Evolutionary conservation across 2,888 invertebrate species (phyloP), one percentile per base, ranked within the genome.

Genomic region (Cinara cedri): DNA sequence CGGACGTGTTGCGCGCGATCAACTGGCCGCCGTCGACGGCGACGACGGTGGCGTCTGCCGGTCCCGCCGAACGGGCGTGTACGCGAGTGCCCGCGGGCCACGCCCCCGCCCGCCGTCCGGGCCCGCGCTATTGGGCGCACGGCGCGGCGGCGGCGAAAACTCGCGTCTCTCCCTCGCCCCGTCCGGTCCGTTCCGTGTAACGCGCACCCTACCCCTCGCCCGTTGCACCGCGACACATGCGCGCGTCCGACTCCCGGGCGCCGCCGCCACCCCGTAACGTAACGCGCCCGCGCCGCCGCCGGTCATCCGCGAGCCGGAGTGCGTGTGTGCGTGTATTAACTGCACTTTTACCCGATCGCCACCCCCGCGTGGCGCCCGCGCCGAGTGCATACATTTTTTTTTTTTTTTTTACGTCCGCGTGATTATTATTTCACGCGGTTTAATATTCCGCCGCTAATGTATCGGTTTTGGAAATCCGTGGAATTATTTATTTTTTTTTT

Each of bases 1-100:
- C 57, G 57, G 55, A 68, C 76, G 21, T 68, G 76, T 68, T 60
- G 76, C 68, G 76, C 60, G 76, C 68, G 76, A 66, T 57, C 66
- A 21, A 78, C 76, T 78, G 76, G 63, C 55, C 49, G 49, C 2
- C 66, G 76, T 11, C 68, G 49, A 49, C 68, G 44, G 46, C n/a
- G 46, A 21, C 46, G 19, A 6, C 34, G 51, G 16, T 42, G 54
- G 24, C 24, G 72, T 10, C 44, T 11, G 49, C 62, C 21, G 74
- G 34, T 26, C 14, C 42, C 16, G 63, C 63, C 16, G 63, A 21
- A 78, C 76, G 76, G 76, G 76, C 76, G 76, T 78, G 68, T 60
- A 78, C 76, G 76, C 66, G 8, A 57, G 68, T 16, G 34, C 68
- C 68, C 49, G 66, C 26, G 26, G 68, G 68, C 55, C 76, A 78